These are phyloP conservation scores for Lochmaea capreae DNA, from an alignment of 2,888 invertebrate species.

Conservation along the genomic window DNA sequence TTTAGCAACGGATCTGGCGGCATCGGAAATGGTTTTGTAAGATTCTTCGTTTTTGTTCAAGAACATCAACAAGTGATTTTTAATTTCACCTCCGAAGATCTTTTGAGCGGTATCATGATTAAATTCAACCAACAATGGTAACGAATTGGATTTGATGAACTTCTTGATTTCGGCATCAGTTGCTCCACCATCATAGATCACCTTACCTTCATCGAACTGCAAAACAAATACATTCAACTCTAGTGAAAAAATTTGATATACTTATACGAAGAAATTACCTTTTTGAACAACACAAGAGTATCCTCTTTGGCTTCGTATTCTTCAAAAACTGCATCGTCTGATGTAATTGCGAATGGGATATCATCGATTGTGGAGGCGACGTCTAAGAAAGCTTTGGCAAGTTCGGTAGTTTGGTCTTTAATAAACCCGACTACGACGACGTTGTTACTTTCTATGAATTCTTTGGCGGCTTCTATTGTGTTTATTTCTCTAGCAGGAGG, in stretches of 20 bases:
- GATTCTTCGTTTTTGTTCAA: constrained; percentile 91
- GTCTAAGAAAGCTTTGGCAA: constrained; percentile 85
- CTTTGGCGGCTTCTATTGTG: constrained; percentile 84
- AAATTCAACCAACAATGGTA: constrained; percentile 95
- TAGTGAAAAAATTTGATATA: too few species aligned
- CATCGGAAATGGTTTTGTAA: constrained; percentile 81
- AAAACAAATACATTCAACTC: constrained; percentile 41
- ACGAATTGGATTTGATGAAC: constrained; percentile 85
- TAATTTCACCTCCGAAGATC: constrained; percentile 98
- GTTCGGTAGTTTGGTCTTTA: constrained; percentile 80
- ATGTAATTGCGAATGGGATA: constrained; percentile 87
- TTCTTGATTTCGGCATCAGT: constrained; percentile 78
- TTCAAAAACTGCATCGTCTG: constrained; percentile 79
- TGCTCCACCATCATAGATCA: constrained; percentile 77
- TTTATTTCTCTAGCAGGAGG: constrained; percentile 88
- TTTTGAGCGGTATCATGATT: constrained; percentile 97
- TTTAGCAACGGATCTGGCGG: constrained; percentile 86
- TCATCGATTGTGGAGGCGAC: constrained; percentile 88
- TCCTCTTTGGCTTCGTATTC: constrained; percentile 86
- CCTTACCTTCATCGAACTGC: constrained; percentile 88
- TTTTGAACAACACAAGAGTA: constrained; percentile 90
- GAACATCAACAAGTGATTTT: constrained; percentile 96
- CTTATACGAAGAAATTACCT: constrained; percentile 70
- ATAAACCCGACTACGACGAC: constrained; percentile 94
- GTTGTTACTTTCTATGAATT: constrained; percentile 81